Base-by-base conservation (phyloP, 2,888 invertebrate genomes). In the Mimachlamys varia region DNA sequence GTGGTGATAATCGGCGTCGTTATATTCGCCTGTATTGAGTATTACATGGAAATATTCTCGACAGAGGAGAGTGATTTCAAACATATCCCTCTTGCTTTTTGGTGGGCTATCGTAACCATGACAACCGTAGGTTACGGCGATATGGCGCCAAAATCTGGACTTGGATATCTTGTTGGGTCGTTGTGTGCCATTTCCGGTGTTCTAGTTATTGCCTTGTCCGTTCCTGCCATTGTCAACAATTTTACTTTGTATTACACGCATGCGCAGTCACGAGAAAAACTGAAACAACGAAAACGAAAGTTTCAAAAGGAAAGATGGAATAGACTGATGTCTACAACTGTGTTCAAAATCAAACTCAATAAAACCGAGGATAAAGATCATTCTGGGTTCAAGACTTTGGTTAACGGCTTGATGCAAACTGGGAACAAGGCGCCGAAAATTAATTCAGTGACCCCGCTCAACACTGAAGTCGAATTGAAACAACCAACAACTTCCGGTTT, bases 31-130 rank as follows among this genome's bases (percentile, higher is more conserved):
- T 94, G 94, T 90, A 90, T 94, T 19, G 93, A 93, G 89, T 94
- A 94, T 89, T 94, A 94, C 62, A 94, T 94, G 93, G 95, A 95
- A 91, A 93, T 94, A 87, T 93, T 94, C 88, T 92, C 94, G 0
- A 92, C 93, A 27, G 89, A 90, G 44, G 92, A 89, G 12, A 91
- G 93, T 17, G 93, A 94, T 49, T 94, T 94, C 62, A 90, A 93
- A 49, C 93, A 94, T 88, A 95, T 95, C 88, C 98, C 98, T 95
- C 98, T 98, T 97, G 98, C 98, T 94, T 98, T 98, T 97, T 98
- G 98, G 98, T 98, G 98, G 98, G 95, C 96, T 0, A 91, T 98
- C 96, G 98, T 98, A 97, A 98, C 98, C 97, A 98, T 98, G 98
- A 98, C 98, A 97, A 99, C 99, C 97, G 99, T 99, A 27, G 95